Base-by-base conservation (phyloP, 2,797 vertebrate genomes). In the Eurystomus glaucurus region DNA sequence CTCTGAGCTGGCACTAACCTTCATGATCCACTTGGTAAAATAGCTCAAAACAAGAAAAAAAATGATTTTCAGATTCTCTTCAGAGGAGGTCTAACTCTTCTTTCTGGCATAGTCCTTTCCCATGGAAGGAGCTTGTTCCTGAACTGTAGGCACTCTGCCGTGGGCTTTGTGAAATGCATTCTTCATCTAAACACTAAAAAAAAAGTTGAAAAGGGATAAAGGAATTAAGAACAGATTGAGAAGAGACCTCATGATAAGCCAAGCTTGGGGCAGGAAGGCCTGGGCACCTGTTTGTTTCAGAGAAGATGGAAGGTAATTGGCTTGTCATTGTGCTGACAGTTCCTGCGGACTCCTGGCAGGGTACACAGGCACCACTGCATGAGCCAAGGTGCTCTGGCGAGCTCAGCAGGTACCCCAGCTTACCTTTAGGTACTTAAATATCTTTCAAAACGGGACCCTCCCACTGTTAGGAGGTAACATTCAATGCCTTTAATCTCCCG, bases 361-460 rank as follows among this genome's bases (percentile, higher is more conserved):
- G 29, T 19, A 37, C 0, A 1, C 28, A 43, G 46, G 37, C 46
- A 35, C 46, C 0, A 4, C 60, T 50, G 54, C 35, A 3, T 15
- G 55, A 71, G 29, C n/a, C 10, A 7, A 3, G 18, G 54, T 46
- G 52, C 62, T 83, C 54, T n/a, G 31, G 25, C 15, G 50, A 70
- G 52, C 45, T 68, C 54, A 50, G 75, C 33, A 69, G 28, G 33
- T 31, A 61, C 75, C 8, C 23, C 23, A 25, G 16, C 22, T 50
- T 64, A 20, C 58, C 31, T 66, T 61, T 17, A 41, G 18, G 28
- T 35, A 33, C 25, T 54, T 39, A 33, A 45, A 18, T 29, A 26
- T 11, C 45, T 60, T 74, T 58, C 28, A 18, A 25, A 84, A 29
- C 11, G 10, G 43, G n/a, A 17, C 41, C 12, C 2, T 55, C 14